Evolutionary conservation across 2,113 vertebrate genomes (phyloP).

Genomic region (Bettongia penicillata): DNA sequence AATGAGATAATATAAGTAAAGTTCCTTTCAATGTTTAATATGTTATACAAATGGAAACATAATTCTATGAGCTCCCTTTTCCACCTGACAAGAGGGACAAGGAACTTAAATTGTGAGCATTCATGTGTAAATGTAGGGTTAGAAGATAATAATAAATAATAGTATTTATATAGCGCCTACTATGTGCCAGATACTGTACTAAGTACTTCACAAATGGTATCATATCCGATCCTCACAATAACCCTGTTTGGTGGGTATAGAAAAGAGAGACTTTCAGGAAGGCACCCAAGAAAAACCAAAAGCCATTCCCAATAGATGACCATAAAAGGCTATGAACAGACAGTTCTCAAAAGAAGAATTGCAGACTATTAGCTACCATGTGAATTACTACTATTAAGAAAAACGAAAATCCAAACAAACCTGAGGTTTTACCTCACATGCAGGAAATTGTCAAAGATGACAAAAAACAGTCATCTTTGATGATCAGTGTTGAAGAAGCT

Average conservation of each 20-base stretch:
- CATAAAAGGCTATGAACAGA: too few species aligned
- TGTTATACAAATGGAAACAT: not conserved
- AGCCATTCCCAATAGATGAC: too few species aligned
- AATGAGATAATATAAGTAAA: not conserved
- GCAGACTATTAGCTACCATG: too few species aligned
- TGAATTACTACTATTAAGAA: too few species aligned
- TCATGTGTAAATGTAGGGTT: not conserved
- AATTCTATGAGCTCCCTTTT: not conserved
- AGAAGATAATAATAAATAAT: not conserved
- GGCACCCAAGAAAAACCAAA: not conserved
- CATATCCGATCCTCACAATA: not conserved
- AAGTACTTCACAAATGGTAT: not conserved
- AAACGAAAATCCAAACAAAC: too few species aligned
- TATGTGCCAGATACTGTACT: not conserved
- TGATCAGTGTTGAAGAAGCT: too few species aligned
- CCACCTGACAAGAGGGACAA: not conserved
- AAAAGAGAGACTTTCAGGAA: not conserved
- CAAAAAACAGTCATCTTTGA: too few species aligned
- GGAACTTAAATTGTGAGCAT: not conserved
- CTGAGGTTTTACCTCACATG: too few species aligned
- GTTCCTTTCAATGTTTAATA: not conserved
- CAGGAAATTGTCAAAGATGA: too few species aligned
- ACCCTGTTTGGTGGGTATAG: not conserved
- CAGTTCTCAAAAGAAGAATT: too few species aligned
- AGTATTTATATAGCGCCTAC: not conserved